Evolutionary conservation across 2,797 vertebrate species (phyloP).

Genomic region (Protosalanx chinensis): DNA sequence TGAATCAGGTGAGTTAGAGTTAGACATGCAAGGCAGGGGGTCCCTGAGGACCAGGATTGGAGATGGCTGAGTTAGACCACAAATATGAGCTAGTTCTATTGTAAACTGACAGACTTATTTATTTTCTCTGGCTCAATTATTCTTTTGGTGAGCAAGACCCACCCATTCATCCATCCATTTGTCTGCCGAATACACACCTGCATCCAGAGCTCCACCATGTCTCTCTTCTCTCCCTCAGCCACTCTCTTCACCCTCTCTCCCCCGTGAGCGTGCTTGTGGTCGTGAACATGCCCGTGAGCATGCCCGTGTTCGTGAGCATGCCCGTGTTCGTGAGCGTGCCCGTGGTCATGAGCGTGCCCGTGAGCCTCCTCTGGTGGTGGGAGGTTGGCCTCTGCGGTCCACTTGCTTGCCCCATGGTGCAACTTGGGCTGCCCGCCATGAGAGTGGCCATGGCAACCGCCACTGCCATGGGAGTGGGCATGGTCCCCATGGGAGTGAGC

Average conservation of each 20-base stretch:
- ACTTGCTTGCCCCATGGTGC: slow-evolving; percentile 79
- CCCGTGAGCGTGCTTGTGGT: slow-evolving; percentile 43
- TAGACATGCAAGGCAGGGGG: no score
- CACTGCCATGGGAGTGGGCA: slow-evolving; percentile 55
- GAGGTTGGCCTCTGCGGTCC: slow-evolving; percentile 74
- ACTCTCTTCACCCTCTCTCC: slow-evolving; percentile 54
- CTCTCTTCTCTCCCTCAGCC: slow-evolving; percentile 64
- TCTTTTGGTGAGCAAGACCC: background rate
- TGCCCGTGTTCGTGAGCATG: slow-evolving; percentile 31
- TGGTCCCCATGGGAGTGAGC: slow-evolving; percentile 68
- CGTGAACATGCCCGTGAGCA: slow-evolving; percentile 23
- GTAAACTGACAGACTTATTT: background rate
- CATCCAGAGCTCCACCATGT: slow-evolving; percentile 80
- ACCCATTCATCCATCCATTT: background rate
- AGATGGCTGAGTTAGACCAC: background rate
- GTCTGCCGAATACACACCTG: slow-evolving; percentile 69
- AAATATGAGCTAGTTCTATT: background rate
- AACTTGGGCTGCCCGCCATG: slow-evolving; percentile 62
- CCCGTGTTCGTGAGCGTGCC: background rate
- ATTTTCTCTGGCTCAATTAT: background rate
- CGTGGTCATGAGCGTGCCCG: slow-evolving; percentile 8
- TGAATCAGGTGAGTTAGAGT: no score
- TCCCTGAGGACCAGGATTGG: no score
- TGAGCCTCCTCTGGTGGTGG: slow-evolving; percentile 42
- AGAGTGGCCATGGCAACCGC: slow-evolving; percentile 55